Base-by-base conservation (phyloP, 1,140 invertebrate genomes). In the Calephelis nemesis region DNA sequence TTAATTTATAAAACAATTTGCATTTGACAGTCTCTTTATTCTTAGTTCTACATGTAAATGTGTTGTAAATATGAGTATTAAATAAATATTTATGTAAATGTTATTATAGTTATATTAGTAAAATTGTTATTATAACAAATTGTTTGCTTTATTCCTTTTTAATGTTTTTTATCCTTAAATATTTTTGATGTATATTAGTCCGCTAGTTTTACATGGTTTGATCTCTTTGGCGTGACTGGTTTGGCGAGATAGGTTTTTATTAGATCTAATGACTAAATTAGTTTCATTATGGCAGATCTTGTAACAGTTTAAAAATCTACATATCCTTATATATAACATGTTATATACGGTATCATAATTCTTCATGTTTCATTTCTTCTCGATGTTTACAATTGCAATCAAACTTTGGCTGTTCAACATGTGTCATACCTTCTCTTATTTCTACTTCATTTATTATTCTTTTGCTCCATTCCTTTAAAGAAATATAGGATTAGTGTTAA, bases 341-440 rank as follows among this genome's bases (percentile, higher is more conserved):
- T 45, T 45, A 45, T 45, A 45, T 45, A 45, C 13, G 39, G 47
- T 8, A 67, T 76, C 73, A 88, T 63, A 89, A 78, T 68, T 89
- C 85, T 71, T 85, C 82, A 67, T 72, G 84, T 10, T 68, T 71
- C 10, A 65, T 62, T 63, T 52, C 39, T 11, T 65, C 48, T 47
- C 52, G 49, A 0, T 42, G 13, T 63, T 80, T 58, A 68, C 87
- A 90, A 40, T 80, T 67, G 86, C 95, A 96, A 47, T 87, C 78
- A 71, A 93, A 82, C 62, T 92, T 86, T 42, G 93, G 91, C 85
- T 96, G 95, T 63, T 93, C 88, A 49, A 97, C 95, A 82, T 94
- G 84, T 79, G 97, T 96, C 97, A 98, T 98, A 60, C 91, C 94
- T 60, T 94, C 87, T 50, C 94, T 78, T 13, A 97, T 82, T 72